Evolutionary conservation across 2,888 invertebrate species (phyloP), one percentile per base, ranked within the genome.

Genomic region (Ormyrus rosae): DNA sequence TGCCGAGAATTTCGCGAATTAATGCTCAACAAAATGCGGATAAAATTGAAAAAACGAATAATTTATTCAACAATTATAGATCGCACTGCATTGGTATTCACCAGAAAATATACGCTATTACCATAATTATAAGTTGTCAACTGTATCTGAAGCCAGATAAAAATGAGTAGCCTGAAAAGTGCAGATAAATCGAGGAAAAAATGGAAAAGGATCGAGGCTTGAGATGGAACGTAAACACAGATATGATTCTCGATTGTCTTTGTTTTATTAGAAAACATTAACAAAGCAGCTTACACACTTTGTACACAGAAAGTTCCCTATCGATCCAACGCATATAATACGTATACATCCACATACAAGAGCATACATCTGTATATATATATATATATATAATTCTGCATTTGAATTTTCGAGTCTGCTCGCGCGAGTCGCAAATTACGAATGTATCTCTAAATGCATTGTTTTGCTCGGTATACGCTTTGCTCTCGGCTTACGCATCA

Each of bases 251-350:
- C n/a, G 19, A 68, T 74, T 74, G 34, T 64, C 64, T 13, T 64
- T 64, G 51, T 74, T 79, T 74, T 79, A 79, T 79, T 79, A 79
- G 8, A 79, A 79, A 79, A 79, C 51, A 74, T 61, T 69, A 79
- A 69, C 79, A 79, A 74, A 79, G 68, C 51, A 69, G 65, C 19
- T 63, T 55, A 19, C 5, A 55, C 56, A 60, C 53, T 75, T 60
- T 50, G 56, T 34, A 60, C 53, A 50, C 9, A 60, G 11, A 78
- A 78, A 64, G 51, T 71, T 48, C 19, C 65, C 13, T 13, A 9
- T 58, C 65, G 65, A 51, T 58, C 45, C 19, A 19, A 19, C 19
- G 19, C 19, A 19, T 19, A 19, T 19, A 19, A 19, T 1, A 19
- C 19, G 19, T 19, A 19, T 19, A 19, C 19, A 19, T 19, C 19